Evolutionary conservation across 1,140 invertebrate genomes (phyloP), one percentile per base, ranked within the genome.

Genomic region (Argopecten irradians): DNA sequence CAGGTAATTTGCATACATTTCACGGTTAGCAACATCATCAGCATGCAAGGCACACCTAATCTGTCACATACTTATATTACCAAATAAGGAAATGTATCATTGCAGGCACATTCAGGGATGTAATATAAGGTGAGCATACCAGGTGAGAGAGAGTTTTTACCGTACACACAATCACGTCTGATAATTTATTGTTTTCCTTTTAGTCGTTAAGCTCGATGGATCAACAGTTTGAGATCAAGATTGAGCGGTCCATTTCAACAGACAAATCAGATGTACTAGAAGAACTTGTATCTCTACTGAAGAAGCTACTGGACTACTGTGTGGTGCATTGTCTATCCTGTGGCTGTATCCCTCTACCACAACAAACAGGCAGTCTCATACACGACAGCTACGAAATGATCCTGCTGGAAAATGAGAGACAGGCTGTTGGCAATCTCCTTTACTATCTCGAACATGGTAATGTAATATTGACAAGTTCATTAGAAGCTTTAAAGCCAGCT

Each of bases 361-460:
- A 43, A 13, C 39, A 84, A 1, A 41, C n/a, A 0, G 85, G 89
- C 34, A 39, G 87, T 16, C 33, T 90, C 0, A 87, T 90, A 34
- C 86, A 89, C 0, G 91, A 93, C 33, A 88, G 88, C 34, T 92
- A 92, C 82, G 92, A 91, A 82, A 90, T 90, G 39, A 87, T 89
- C 84, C 43, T 92, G 83, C 87, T 91, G 43, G 92, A 93, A 34
- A 91, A 86, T 86, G 92, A 93, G 82, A 90, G 89, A 35, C 82
- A 90, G 43, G 92, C 92, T 34, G 91, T 93, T 14, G 55, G 89
- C 34, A 93, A 92, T 90, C 89, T 93, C 14, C 86, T 93, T 13
- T 82, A 85, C 11, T 93, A 93, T 88, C 86, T 93, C 33, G 92
- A 92, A 34, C 88, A 89, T 87, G 92, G 92, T 93, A 84, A 87